These are phyloP conservation scores for Meta bourneti DNA, from an alignment of 2,888 invertebrate species.

Conservation along the genomic window DNA sequence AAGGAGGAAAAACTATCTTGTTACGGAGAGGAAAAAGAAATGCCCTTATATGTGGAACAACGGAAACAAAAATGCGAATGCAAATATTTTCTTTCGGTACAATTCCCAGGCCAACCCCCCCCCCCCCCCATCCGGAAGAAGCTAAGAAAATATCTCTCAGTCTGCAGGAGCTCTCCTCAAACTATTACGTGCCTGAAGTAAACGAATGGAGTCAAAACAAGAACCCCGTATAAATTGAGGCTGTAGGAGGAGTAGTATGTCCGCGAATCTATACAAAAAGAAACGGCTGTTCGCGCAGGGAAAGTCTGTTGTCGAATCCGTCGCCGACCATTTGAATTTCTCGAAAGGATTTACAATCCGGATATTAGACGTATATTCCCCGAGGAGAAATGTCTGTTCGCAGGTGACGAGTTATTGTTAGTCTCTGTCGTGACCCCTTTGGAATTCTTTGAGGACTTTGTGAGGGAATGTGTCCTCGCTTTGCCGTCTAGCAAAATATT, in stretches of 20 bases:
- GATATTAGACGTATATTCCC: neutral
- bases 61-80: neutral
- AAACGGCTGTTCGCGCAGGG: neutral
- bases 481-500: too few relatives aligned
- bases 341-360: slow-evolving; percentile 14
- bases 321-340: slow-evolving; percentile 24
- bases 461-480: too few relatives aligned
- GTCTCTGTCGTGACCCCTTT: too few relatives aligned
- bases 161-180: neutral
- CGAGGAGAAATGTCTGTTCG: too few relatives aligned
- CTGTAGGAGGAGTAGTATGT: slow-evolving; percentile 1
- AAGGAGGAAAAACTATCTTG: too few relatives aligned
- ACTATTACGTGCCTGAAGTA: slow-evolving; percentile 29
- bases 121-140: slow-evolving; percentile 3
- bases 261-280: too few relatives aligned
- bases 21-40: neutral
- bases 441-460: too few relatives aligned
- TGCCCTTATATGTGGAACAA: neutral
- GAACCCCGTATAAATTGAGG: slow-evolving; percentile 29
- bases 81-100: neutral
- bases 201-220: slow-evolving; percentile 17
- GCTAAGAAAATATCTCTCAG: neutral
- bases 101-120: neutral
- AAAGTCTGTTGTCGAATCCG: neutral
- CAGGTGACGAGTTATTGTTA: too few relatives aligned